Percentiles rank a stretch among this genome's conserved stretches.
phyloP scores from a whole-genome alignment of 2,797 vertebrate species.

The Pantherophis vulpinus region DNA sequence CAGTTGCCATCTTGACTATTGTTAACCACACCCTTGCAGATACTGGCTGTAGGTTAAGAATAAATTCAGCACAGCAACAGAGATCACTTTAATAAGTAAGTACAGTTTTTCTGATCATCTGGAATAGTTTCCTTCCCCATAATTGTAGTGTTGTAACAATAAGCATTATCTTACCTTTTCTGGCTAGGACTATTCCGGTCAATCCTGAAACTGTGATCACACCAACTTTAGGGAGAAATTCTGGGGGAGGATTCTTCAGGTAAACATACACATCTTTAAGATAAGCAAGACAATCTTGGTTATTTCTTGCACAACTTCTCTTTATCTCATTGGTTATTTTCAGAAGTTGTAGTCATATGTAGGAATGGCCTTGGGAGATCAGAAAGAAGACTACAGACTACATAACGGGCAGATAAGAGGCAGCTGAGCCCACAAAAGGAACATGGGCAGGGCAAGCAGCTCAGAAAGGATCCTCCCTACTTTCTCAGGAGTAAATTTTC shows the following conservation, averaged over 20 bases:
- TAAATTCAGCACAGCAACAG: neutral
- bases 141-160: neutral
- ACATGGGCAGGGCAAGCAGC: neutral
- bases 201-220: constrained; percentile 84
- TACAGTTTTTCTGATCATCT: neutral
- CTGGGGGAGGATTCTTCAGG: constrained; percentile 85
- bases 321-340: neutral
- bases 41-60: neutral
- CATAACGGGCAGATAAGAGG: neutral
- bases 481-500: neutral
- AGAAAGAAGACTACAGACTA: neutral
- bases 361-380: neutral
- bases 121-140: neutral
- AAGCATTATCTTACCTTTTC: constrained; percentile 77
- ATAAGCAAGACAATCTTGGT: constrained; percentile 15
- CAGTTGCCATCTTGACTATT: neutral
- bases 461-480: neutral
- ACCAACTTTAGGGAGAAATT: constrained; percentile 82
- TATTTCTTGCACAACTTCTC: neutral
- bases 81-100: too few species aligned
- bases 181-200: constrained; percentile 80
- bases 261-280: constrained; percentile 84
- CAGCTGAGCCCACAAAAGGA: neutral
- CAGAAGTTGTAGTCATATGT: neutral
- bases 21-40: neutral